phyloP scores from a whole-genome alignment of 1,140 invertebrate genomes.

The Globodera rostochiensis region DNA sequence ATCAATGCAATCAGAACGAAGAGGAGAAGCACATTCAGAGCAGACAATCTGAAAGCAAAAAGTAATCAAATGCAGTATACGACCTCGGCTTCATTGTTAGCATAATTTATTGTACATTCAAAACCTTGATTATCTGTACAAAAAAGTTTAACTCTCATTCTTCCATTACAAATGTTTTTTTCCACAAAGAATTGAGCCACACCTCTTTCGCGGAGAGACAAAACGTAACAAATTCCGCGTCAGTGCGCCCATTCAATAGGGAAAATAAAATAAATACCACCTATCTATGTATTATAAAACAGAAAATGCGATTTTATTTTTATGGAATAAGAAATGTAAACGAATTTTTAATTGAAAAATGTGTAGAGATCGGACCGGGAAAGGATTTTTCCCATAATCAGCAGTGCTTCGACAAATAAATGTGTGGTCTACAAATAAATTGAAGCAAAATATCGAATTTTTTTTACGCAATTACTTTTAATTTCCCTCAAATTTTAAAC shows the following conservation, averaged over 20 bases:
- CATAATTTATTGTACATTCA: too few species aligned
- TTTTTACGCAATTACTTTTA: too few species aligned
- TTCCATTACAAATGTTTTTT: too few species aligned
- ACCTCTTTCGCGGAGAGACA: not conserved
- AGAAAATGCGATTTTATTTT: not conserved
- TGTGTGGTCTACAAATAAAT: too few species aligned
- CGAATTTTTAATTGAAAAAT: not conserved
- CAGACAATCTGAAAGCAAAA: conserved; percentile 7
- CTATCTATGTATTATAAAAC: not conserved
- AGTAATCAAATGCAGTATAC: too few species aligned
- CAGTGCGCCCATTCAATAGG: not conserved
- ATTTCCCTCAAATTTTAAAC: too few species aligned
- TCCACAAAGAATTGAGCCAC: not conserved
- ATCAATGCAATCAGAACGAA: conserved; percentile 12
- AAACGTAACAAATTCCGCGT: not conserved
- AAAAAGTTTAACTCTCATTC: too few species aligned
- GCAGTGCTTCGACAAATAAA: not conserved
- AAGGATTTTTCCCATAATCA: not conserved
- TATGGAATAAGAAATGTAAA: not conserved
- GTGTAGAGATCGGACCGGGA: not conserved
- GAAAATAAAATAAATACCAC: not conserved
- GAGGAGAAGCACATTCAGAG: conserved; percentile 15
- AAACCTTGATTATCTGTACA: too few species aligned
- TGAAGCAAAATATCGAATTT: too few species aligned
- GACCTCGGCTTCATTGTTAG: too few species aligned